These are phyloP conservation scores for Habrosyne pyritoides DNA, from an alignment of 2,888 invertebrate species.

Conservation along the genomic window DNA sequence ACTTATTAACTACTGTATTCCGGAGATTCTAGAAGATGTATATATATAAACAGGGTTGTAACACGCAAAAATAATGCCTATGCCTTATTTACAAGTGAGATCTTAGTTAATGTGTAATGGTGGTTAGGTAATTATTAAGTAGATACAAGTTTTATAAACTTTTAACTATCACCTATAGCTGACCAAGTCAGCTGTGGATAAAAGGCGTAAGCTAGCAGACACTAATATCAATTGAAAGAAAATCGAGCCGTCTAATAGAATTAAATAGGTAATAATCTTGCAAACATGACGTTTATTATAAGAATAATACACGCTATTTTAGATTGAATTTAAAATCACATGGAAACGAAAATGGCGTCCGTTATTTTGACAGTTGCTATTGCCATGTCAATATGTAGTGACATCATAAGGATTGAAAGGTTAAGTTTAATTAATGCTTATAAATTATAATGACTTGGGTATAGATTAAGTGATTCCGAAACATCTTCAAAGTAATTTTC, in stretches of 20 bases:
- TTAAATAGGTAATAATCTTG: conserved; percentile 15
- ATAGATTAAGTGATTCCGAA: not conserved
- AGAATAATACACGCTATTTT: not conserved
- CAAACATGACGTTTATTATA: not conserved
- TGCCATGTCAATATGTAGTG: not conserved
- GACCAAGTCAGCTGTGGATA: conserved; percentile 63
- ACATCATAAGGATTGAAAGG: not conserved
- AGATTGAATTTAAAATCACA: not conserved
- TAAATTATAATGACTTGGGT: not conserved
- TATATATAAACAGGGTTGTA: not conserved
- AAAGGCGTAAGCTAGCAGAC: conserved; percentile 67
- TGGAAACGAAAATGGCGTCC: not conserved
- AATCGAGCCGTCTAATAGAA: conserved; percentile 12
- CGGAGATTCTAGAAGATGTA: not conserved
- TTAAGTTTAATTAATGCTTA: not conserved
- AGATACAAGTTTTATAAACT: conserved; percentile 70
- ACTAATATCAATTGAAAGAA: conserved; percentile 43
- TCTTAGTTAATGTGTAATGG: conserved; percentile 53
- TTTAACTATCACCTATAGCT: conserved; percentile 48
- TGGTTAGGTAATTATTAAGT: conserved; percentile 50
- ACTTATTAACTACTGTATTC: not conserved
- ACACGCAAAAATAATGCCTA: conserved; percentile 32
- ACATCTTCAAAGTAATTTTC: not conserved
- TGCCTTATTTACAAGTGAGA: conserved; percentile 75
- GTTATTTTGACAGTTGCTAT: conserved; percentile 5